Evolutionary conservation across 2,888 invertebrate species (phyloP), one percentile per base, ranked within the genome.

Genomic region (Melolontha melolontha): DNA sequence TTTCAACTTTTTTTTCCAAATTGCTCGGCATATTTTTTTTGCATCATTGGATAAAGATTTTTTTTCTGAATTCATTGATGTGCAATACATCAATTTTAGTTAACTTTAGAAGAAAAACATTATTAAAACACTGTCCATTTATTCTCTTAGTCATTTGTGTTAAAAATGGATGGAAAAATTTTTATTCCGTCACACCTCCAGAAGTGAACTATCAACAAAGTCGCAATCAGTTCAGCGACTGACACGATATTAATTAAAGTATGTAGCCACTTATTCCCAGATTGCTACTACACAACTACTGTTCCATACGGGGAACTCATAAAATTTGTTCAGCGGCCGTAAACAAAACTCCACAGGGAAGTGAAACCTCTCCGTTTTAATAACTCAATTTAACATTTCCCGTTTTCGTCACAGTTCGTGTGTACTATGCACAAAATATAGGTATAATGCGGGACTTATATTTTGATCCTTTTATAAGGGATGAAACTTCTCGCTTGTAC

Each of bases 371-470:
- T 44, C 59, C 42, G 44, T 59, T 59, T 59, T 59, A 59, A 59
- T 59, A 59, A 59, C 59, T 44, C 59, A 59, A 59, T 59, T 59
- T 44, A 59, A 59, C 59, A 44, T 59, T 59, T 57, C 59, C 59
- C 59, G 44, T 44, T 44, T 59, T 59, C 55, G 44, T 44, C 44
- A 34, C 44, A 44, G 44, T 44, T n/a, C 40, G 8, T 29, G 44
- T 44, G 10, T 59, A 27, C n/a, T 16, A 11, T 34, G 27, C 29
- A 27, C 44, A 14, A 44, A 59, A 59, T 59, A 34, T 34, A 34
- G 34, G 34, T 34, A 6, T 34, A 34, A 6, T 6, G 6, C 6
- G 34, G 34, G 34, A 5, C 22, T 44, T 29, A 59, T 44, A 14
- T 12, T 10, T 29, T 12, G 14, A 12, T 16, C 14, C 11, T 59